These are phyloP conservation scores for Lepilemur ruficaudatus DNA, from an alignment of 2,797 vertebrate genomes.

Conservation along the genomic window DNA sequence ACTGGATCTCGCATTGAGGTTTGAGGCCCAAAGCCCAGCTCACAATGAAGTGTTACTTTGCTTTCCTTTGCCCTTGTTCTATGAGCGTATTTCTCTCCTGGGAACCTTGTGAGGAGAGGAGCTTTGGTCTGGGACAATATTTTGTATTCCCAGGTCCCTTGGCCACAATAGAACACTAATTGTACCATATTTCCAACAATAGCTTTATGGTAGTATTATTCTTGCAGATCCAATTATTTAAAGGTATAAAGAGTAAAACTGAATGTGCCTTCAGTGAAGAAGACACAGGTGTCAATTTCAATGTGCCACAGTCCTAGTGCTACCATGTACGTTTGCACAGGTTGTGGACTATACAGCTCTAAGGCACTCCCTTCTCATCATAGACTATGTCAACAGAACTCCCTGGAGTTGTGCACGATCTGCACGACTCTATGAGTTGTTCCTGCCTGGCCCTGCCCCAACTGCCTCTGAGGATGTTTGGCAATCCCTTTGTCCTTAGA, in stretches of 20 bases:
- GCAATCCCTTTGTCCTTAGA: neutral
- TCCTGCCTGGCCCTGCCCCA: neutral
- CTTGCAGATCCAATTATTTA: neutral
- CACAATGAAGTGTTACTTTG: constrained; percentile 3
- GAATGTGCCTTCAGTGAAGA: constrained; percentile 5
- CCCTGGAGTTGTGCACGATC: neutral
- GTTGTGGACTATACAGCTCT: neutral
- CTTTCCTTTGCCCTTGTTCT: constrained; percentile 27
- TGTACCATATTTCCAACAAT: constrained; percentile 4
- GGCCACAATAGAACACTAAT: neutral
- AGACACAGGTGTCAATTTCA: neutral
- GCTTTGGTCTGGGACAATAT: constrained; percentile 33
- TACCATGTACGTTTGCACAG: neutral
- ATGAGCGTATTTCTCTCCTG: neutral
- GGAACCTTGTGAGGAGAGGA: neutral
- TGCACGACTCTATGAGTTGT: neutral
- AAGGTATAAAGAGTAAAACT: constrained; percentile 14
- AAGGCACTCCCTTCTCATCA: neutral
- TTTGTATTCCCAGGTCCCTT: neutral
- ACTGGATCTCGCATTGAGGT: neutral
- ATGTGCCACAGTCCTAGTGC: neutral
- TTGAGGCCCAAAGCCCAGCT: neutral
- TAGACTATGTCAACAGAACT: neutral
- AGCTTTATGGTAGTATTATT: constrained; percentile 30
- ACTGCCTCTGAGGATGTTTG: neutral